phyloP scores from a whole-genome alignment of 2,888 invertebrate species.

The Andrena praecox region DNA sequence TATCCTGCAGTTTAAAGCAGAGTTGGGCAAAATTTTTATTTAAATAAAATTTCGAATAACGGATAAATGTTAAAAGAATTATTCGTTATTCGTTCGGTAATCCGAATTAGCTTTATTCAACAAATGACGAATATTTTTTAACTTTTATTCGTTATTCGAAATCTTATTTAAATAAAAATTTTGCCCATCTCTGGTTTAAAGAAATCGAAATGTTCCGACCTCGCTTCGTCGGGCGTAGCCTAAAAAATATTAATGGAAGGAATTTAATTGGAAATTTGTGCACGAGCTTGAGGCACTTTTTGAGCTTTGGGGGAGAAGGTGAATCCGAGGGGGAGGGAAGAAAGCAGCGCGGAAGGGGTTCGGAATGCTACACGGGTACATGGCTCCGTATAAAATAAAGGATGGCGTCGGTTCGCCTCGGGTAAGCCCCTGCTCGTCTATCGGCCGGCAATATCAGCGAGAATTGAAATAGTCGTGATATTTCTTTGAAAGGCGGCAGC shows the following conservation, averaged over 20 bases:
- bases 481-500: slow-evolving; percentile 75
- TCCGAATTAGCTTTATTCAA: too few species aligned
- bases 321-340: not conserved
- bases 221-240: not conserved
- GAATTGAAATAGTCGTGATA: slow-evolving; percentile 83
- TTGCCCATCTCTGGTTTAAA: not conserved
- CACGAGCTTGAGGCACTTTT: not conserved
- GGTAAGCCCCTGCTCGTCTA: slow-evolving; percentile 74
- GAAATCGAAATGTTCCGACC: not conserved
- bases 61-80: too few species aligned
- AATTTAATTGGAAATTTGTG: not conserved
- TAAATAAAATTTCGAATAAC: too few species aligned
- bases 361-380: slow-evolving; percentile 50
- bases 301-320: not conserved
- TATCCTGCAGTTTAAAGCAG: not conserved
- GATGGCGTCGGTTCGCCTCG: slow-evolving; percentile 72
- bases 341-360: not conserved
- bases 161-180: too few species aligned
- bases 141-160: too few species aligned
- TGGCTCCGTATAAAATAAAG: slow-evolving; percentile 75
- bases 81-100: too few species aligned
- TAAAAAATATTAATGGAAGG: not conserved
- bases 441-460: slow-evolving; percentile 81
- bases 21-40: too few species aligned
- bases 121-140: too few species aligned